A percentile compares a stretch with the other conserved stretches of the same genome.
These are phyloP conservation scores for Colinus virginianus DNA, from an alignment of 2,113 vertebrate genomes.

Conservation along the genomic window DNA sequence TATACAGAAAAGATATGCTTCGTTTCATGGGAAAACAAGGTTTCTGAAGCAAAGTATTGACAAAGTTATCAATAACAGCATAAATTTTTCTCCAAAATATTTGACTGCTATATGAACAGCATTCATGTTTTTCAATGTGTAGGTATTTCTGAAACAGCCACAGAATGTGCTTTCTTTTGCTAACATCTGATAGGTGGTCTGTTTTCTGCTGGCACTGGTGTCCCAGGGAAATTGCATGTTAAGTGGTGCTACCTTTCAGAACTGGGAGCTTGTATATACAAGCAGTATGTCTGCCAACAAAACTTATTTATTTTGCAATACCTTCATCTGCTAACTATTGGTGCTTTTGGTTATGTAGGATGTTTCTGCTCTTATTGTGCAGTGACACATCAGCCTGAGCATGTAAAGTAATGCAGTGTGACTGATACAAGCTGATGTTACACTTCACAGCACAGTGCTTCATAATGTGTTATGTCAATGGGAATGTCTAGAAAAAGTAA, in stretches of 20 bases:
- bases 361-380: background rate
- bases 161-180: background rate
- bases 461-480: constrained; percentile 61
- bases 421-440: constrained; percentile 74
- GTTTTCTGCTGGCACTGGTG: background rate
- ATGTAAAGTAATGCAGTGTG: constrained; percentile 60
- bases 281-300: background rate
- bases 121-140: background rate
- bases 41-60: background rate
- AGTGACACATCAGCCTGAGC: constrained; percentile 26
- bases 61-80: background rate
- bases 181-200: background rate
- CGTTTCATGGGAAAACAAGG: background rate
- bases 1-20: background rate
- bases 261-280: background rate
- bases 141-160: background rate
- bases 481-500: background rate
- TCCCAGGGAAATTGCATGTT: background rate
- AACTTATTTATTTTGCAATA: background rate
- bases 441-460: constrained; percentile 64
- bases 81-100: background rate
- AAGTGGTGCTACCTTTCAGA: background rate
- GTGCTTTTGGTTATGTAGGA: background rate
- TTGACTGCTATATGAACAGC: background rate
- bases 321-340: background rate